Evolutionary conservation across 2,888 invertebrate genomes (phyloP).

Genomic region (Rotaria sp.): DNA sequence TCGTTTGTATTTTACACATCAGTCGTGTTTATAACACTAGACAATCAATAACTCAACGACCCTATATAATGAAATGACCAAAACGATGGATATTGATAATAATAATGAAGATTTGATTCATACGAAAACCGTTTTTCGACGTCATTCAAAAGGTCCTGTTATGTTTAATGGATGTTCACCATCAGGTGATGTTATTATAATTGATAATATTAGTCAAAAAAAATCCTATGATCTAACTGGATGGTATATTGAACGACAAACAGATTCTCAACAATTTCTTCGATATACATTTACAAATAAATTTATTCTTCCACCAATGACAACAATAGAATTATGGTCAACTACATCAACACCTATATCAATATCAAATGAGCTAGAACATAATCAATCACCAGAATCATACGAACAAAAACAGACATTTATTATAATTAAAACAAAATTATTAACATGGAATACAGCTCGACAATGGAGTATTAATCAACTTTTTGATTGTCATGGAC

Average conservation of each 20-base stretch:
- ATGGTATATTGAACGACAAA: conserved; percentile 9
- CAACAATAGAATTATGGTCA: background rate
- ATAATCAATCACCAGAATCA: background rate
- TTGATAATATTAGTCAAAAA: conserved; percentile 17
- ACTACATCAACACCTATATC: background rate
- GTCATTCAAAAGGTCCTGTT: conserved; percentile 11
- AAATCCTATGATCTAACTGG: background rate
- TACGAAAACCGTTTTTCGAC: background rate
- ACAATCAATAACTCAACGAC: background rate
- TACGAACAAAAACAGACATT: background rate
- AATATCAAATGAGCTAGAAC: background rate
- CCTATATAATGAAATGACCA: background rate
- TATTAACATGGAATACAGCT: background rate
- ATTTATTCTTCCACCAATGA: background rate
- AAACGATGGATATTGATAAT: background rate
- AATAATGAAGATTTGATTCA: background rate
- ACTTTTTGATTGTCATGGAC: background rate
- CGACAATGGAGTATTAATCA: background rate
- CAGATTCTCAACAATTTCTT: background rate
- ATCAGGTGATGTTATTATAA: background rate
- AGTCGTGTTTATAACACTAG: background rate
- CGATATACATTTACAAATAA: background rate
- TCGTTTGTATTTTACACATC: background rate
- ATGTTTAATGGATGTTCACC: conserved; percentile 22
- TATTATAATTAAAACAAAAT: background rate